These are phyloP conservation scores for Alentia gelatinosa DNA, from an alignment of 2,888 invertebrate species.

Conservation along the genomic window DNA sequence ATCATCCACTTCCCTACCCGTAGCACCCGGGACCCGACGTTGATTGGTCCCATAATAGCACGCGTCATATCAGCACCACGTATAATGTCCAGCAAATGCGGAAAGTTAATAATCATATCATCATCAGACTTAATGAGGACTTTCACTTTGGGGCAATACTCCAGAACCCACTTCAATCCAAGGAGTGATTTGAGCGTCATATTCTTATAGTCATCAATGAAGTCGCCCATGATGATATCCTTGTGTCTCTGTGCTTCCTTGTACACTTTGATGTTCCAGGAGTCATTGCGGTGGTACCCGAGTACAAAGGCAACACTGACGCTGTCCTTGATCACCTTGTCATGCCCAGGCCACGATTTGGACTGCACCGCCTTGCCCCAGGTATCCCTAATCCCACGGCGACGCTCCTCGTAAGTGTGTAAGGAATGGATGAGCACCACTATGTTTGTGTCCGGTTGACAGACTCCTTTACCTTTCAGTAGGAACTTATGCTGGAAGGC, in stretches of 20 bases:
- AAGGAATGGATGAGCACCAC: conserved; percentile 79
- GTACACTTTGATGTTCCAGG: conserved; percentile 47
- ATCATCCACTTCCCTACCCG: conserved; percentile 63
- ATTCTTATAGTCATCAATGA: conserved; percentile 63
- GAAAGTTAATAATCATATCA: conserved; percentile 67
- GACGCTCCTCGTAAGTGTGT: conserved; percentile 83
- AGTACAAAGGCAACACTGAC: conserved; percentile 63
- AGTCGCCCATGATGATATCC: conserved; percentile 65
- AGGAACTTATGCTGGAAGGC: conserved; percentile 25
- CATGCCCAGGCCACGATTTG: conserved; percentile 58
- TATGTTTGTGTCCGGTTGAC: conserved; percentile 55
- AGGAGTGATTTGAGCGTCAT: conserved; percentile 68
- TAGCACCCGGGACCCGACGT: conserved; percentile 60
- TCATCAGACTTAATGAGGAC: conserved; percentile 67
- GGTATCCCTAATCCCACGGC: conserved; percentile 72
- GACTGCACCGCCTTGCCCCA: conserved; percentile 68
- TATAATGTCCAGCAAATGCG: conserved; percentile 58
- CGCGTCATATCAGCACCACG: conserved; percentile 50
- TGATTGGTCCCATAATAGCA: conserved; percentile 65
- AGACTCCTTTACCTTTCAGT: conserved; percentile 46
- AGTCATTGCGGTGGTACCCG: conserved; percentile 59
- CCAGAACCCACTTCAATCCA: conserved; percentile 63
- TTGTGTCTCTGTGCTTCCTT: conserved; percentile 58
- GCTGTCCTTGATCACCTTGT: not conserved
- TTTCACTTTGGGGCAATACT: conserved; percentile 61